Evolutionary conservation across 2,113 vertebrate genomes (phyloP).

Genomic region (Centrocercus urophasianus): DNA sequence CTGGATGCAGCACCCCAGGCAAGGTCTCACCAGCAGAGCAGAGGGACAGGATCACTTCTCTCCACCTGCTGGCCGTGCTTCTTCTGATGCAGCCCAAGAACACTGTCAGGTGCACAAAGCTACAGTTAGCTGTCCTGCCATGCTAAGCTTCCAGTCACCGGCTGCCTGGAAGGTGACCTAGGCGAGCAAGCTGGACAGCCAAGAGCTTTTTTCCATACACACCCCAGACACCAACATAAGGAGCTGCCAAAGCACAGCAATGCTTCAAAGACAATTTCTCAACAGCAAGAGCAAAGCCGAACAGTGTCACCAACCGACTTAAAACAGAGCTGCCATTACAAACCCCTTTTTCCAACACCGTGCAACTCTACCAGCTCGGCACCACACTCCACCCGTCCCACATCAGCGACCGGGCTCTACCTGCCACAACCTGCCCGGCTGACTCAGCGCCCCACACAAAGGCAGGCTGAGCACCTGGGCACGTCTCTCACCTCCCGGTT

Average conservation of each 20-base stretch:
- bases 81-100: no score
- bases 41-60: no score
- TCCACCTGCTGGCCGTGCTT: no score
- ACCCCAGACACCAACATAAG: accelerated
- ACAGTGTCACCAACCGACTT: accelerated
- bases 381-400: background rate
- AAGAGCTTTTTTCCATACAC: background rate
- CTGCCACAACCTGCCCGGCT: no score
- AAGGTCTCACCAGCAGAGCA: no score
- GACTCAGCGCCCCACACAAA: background rate
- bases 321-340: accelerated
- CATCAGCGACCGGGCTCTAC: accelerated
- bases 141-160: no score
- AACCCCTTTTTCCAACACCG: accelerated
- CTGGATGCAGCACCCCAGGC: no score
- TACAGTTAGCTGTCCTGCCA: no score
- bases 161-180: background rate
- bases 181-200: background rate
- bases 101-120: no score
- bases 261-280: accelerated
- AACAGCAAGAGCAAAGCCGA: background rate
- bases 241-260: background rate
- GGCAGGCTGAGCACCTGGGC: no score
- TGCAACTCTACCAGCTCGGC: background rate
- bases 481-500: no score